Percentiles rank a stretch among this genome's conserved stretches.
Conservation (phyloP, 2,113 vertebrate species). For the Clarias macrocephalus region DNA sequence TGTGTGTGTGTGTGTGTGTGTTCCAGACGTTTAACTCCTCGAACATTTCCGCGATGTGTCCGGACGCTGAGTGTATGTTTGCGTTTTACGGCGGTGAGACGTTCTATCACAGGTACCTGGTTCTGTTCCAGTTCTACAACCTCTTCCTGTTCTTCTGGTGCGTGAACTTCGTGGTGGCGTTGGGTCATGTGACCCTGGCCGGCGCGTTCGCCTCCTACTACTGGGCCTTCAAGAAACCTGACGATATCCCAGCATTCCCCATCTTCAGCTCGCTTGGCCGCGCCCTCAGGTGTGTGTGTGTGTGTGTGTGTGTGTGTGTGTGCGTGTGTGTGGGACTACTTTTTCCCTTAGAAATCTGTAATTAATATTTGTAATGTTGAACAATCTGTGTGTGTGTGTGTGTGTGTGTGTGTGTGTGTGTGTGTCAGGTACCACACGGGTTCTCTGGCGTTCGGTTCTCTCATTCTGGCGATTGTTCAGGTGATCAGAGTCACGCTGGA, state of each 20-base stretch:
- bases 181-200: slow-evolving; percentile 90
- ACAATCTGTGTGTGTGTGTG: background rate
- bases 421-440: slow-evolving; percentile 88
- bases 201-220: slow-evolving; percentile 97
- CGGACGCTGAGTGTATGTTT: slow-evolving; percentile 83
- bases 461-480: slow-evolving; percentile 88
- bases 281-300: slow-evolving; percentile 79
- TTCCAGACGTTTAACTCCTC: slow-evolving; percentile 79
- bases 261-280: slow-evolving; percentile 86
- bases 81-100: slow-evolving; percentile 92
- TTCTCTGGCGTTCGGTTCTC: slow-evolving; percentile 88
- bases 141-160: slow-evolving; percentile 97
- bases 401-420: slow-evolving; percentile 1
- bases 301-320: background rate
- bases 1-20: slow-evolving; percentile 8
- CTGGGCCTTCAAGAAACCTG: slow-evolving; percentile 92
- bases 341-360: background rate
- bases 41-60: slow-evolving; percentile 71
- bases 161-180: slow-evolving; percentile 87
- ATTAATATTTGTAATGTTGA: background rate
- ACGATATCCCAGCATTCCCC: slow-evolving; percentile 85
- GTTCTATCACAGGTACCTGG: slow-evolving; percentile 84
- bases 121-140: slow-evolving; percentile 91
- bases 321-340: background rate
- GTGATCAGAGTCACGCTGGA: slow-evolving; percentile 86